phyloP scores from a whole-genome alignment of 2,797 vertebrate species.

The Orestias chungarensis region DNA sequence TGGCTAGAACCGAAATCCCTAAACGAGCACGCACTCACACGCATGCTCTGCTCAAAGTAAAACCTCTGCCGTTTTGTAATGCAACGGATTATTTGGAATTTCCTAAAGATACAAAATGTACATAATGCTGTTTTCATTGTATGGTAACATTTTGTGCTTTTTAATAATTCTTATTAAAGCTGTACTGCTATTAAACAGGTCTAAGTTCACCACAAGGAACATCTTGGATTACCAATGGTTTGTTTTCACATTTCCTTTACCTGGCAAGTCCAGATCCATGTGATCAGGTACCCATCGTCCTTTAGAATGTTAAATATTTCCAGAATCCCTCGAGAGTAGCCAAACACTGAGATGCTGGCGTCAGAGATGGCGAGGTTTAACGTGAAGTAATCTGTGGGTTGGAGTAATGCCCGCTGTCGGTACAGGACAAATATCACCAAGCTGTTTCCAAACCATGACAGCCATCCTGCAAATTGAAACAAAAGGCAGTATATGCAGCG shows the following conservation, averaged over 20 bases:
- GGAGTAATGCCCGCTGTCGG: constrained; percentile 83
- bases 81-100: constrained; percentile 42
- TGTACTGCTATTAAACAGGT: background rate
- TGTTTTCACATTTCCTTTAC: constrained; percentile 60
- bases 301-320: constrained; percentile 89
- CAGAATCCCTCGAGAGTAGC: constrained; percentile 88
- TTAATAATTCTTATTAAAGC: background rate
- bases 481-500: constrained; percentile 18
- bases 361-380: constrained; percentile 88
- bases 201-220: background rate
- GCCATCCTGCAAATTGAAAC: constrained; percentile 80
- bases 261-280: constrained; percentile 89
- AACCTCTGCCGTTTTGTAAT: constrained; percentile 45
- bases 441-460: constrained; percentile 91
- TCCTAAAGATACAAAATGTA: constrained; percentile 18
- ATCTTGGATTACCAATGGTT: background rate
- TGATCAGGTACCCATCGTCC: constrained; percentile 88
- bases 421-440: constrained; percentile 87
- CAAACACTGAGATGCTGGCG: constrained; percentile 86
- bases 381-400: constrained; percentile 87
- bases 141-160: background rate
- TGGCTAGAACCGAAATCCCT: constrained; percentile 66
- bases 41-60: constrained; percentile 25
- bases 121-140: background rate
- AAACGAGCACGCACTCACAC: constrained; percentile 28